Evolutionary conservation across 2,888 invertebrate genomes (phyloP).

Genomic region (Scaptomyza parva): DNA sequence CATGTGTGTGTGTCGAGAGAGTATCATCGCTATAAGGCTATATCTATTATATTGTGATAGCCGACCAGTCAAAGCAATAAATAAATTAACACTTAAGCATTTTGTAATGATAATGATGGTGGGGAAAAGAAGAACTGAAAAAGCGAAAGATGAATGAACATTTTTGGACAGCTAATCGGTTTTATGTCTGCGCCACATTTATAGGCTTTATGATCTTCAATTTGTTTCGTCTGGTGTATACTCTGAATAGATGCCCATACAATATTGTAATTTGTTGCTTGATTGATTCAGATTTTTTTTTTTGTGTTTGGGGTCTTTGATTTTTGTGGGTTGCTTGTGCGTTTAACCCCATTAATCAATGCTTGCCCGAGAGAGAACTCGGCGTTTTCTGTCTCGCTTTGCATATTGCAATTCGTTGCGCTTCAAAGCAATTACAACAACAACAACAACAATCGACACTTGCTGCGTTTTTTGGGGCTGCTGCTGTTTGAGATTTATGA

Average conservation of each 20-base stretch:
- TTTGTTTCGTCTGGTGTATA: slow-evolving; percentile 25
- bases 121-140: slow-evolving; percentile 44
- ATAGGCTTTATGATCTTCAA: slow-evolving; percentile 58
- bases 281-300: slow-evolving; percentile 61
- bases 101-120: slow-evolving; percentile 23
- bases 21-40: slow-evolving; percentile 17
- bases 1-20: slow-evolving; percentile 6
- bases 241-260: no score
- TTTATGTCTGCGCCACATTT: slow-evolving; percentile 34
- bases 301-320: slow-evolving; percentile 11
- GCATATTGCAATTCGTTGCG: slow-evolving; percentile 72
- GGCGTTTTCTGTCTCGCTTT: slow-evolving; percentile 48
- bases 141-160: slow-evolving; percentile 56
- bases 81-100: slow-evolving; percentile 63
- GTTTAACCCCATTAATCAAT: slow-evolving; percentile 75
- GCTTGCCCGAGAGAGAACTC: no score
- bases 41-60: slow-evolving; percentile 62
- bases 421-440: slow-evolving; percentile 26
- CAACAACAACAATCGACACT: slow-evolving; percentile 6
- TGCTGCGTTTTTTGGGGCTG: slow-evolving; percentile 31
- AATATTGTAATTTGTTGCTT: slow-evolving; percentile 59
- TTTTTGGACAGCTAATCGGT: slow-evolving; percentile 54
- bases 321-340: slow-evolving; percentile 25
- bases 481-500: slow-evolving; percentile 78
- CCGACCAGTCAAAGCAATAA: slow-evolving; percentile 62